phyloP scores from a whole-genome alignment of 1,140 invertebrate genomes.

The Eufriesea mexicana region DNA sequence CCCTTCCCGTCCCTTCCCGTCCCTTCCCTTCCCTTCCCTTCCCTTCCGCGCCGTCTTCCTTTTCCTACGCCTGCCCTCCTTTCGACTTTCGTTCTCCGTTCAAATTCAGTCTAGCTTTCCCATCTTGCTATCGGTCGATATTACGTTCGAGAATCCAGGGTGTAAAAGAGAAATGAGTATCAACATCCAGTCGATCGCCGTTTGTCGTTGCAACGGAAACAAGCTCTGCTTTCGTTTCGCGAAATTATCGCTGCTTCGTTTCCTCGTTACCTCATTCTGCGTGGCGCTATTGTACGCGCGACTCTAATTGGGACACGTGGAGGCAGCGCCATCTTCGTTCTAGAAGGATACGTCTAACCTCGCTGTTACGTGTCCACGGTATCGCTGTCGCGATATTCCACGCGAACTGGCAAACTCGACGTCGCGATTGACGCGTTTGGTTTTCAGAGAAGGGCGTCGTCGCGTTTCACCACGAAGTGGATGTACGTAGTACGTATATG shows the following conservation, averaged over 20 bases:
- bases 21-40: constrained; percentile 7
- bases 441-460: neutral
- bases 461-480: neutral
- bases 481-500: too few species aligned
- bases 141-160: neutral
- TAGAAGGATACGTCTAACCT: neutral
- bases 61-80: neutral
- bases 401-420: neutral
- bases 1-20: constrained; percentile 5
- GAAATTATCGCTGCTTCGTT: neutral
- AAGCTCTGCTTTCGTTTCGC: constrained; percentile 4
- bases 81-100: neutral
- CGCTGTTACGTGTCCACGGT: too few species aligned
- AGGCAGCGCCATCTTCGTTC: neutral
- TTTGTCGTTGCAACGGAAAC: neutral
- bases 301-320: neutral
- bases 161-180: neutral
- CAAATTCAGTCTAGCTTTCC: neutral
- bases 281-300: neutral
- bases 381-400: too few species aligned
- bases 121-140: too few species aligned
- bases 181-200: neutral
- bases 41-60: constrained; percentile 1
- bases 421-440: neutral
- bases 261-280: neutral